Evolutionary conservation across 2,888 invertebrate species (phyloP).

Genomic region (Luperina testacea): DNA sequence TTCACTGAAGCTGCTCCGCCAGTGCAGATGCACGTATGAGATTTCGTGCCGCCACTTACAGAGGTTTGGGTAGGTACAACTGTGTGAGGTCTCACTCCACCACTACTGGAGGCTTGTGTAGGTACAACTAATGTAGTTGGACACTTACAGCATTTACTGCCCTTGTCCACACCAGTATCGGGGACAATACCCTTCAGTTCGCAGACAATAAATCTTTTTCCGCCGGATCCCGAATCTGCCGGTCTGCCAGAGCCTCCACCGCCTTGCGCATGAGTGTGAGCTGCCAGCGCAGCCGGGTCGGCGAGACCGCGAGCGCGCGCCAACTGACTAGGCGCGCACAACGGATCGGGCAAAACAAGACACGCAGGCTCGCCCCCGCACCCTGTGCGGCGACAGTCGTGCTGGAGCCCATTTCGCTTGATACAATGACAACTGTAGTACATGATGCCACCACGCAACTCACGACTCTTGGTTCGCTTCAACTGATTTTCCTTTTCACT

Average conservation of each 20-base stretch:
- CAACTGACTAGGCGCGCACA: conserved; percentile 89
- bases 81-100: conserved; percentile 45
- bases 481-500: conserved; percentile 85
- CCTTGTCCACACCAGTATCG: conserved; percentile 71
- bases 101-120: conserved; percentile 47
- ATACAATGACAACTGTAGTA: conserved; percentile 90
- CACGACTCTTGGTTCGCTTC: conserved; percentile 87
- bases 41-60: conserved; percentile 34
- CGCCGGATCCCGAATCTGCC: conserved; percentile 69
- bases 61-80: conserved; percentile 54
- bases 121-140: conserved; percentile 61
- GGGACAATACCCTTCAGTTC: conserved; percentile 84
- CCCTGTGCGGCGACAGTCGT: conserved; percentile 89
- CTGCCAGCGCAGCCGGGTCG: conserved; percentile 80
- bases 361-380: conserved; percentile 89
- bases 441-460: conserved; percentile 89
- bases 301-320: conserved; percentile 86
- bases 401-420: conserved; percentile 91
- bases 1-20: conserved; percentile 36
- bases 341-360: conserved; percentile 87
- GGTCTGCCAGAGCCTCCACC: conserved; percentile 70
- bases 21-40: conserved; percentile 62
- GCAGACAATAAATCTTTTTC: conserved; percentile 86
- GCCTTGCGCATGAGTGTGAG: conserved; percentile 74
- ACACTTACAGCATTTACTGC: conserved; percentile 85